Conservation (phyloP, 2,797 vertebrate genomes). For the Lates japonicus region DNA sequence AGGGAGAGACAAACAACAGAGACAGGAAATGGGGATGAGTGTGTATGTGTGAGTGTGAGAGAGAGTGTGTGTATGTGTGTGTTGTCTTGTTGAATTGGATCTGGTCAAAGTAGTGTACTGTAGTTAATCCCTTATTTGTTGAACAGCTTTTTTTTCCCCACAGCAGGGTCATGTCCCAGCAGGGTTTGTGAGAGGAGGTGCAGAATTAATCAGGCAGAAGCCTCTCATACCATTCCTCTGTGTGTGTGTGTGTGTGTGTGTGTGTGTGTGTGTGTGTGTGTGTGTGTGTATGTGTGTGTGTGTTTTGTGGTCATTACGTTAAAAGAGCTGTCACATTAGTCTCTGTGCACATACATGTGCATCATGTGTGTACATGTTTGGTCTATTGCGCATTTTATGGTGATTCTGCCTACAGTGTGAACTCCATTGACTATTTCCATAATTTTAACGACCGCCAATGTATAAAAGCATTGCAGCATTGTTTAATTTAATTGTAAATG, state of each 20-base stretch:
- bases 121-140: constrained; percentile 68
- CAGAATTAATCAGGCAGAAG: constrained; percentile 63
- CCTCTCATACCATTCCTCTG: constrained; percentile 29
- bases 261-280: constrained; percentile 37
- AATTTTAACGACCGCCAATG: neutral
- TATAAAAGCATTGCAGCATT: constrained; percentile 7
- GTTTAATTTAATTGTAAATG: neutral
- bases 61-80: constrained; percentile 3
- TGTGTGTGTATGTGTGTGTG: constrained; percentile 27
- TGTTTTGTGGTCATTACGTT: constrained; percentile 25
- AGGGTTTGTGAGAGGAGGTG: constrained; percentile 44
- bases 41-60: constrained; percentile 15
- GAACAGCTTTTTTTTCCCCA: constrained; percentile 35
- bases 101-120: constrained; percentile 31
- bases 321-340: constrained; percentile 25
- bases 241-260: constrained; percentile 34
- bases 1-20: constrained; percentile 21
- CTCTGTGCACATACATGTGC: neutral
- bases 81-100: constrained; percentile 16
- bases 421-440: constrained; percentile 17
- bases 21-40: constrained; percentile 43
- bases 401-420: neutral
- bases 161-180: constrained; percentile 51
- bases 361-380: neutral
- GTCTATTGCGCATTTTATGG: constrained; percentile 1